phyloP scores from a whole-genome alignment of 64 coral and sea anemone genomes.

The Montipora sp. region DNA sequence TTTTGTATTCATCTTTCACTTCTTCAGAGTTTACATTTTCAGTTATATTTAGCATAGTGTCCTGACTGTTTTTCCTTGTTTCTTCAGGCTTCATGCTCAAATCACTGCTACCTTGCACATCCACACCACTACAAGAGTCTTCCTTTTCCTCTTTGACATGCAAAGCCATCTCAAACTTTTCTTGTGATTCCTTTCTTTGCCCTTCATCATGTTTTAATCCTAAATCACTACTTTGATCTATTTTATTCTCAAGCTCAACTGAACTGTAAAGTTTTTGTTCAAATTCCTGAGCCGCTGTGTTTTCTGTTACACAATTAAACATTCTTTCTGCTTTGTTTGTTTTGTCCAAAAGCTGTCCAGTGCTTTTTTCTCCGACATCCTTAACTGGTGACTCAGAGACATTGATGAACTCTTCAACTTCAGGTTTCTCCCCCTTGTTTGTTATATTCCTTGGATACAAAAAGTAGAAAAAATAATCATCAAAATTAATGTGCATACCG shows the following conservation, averaged over 20 bases:
- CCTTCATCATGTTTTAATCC: background rate
- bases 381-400: background rate
- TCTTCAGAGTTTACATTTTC: background rate
- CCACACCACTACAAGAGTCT: background rate
- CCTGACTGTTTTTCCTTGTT: background rate
- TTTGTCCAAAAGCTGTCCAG: background rate
- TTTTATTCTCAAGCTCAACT: background rate
- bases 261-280: background rate
- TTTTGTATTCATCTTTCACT: background rate
- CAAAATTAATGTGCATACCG: no score
- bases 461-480: background rate
- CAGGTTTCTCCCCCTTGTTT: background rate
- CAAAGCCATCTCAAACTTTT: background rate
- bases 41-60: background rate
- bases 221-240: background rate
- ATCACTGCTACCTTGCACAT: background rate
- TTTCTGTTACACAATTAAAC: background rate
- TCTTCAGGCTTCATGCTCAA: background rate
- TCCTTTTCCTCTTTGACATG: background rate
- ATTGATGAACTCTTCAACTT: background rate
- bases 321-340: background rate
- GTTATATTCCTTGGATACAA: background rate
- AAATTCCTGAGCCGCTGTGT: background rate
- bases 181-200: background rate
- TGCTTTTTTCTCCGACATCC: background rate